A percentile compares a stretch with the other conserved stretches of the same genome.
Evolutionary conservation across 2,888 invertebrate genomes (phyloP).

Genomic region (Amblyjoppa proteus): DNA sequence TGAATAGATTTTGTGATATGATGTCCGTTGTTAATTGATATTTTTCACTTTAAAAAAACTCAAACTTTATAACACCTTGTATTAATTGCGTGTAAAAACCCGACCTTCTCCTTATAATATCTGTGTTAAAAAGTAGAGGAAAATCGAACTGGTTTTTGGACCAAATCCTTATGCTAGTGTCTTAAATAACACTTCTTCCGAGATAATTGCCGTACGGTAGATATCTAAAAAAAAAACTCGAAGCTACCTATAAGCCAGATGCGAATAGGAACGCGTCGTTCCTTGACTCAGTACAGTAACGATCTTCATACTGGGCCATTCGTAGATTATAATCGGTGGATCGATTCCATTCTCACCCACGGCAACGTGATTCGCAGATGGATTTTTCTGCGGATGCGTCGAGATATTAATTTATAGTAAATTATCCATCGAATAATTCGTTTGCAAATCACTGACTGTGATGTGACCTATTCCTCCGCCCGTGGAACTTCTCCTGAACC

Average conservation of each 20-base stretch:
- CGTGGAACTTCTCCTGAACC: constrained; percentile 90
- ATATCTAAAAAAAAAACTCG: background rate
- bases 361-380: constrained; percentile 89
- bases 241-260: constrained; percentile 90
- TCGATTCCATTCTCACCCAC: constrained; percentile 92
- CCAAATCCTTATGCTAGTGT: too few relatives aligned
- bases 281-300: constrained; percentile 91
- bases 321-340: constrained; percentile 93
- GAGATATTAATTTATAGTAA: constrained; percentile 12
- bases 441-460: constrained; percentile 86
- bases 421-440: background rate
- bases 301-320: constrained; percentile 93
- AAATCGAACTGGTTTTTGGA: too few relatives aligned
- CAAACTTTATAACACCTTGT: too few relatives aligned
- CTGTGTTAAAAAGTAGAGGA: too few relatives aligned
- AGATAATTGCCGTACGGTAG: background rate
- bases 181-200: background rate
- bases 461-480: constrained; percentile 94
- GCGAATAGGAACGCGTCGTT: constrained; percentile 90
- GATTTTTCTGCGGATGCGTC: constrained; percentile 87
- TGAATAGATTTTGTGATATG: too few relatives aligned
- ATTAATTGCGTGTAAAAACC: too few relatives aligned
- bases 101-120: too few relatives aligned
- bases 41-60: too few relatives aligned
- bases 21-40: too few relatives aligned